Base-by-base conservation (phyloP, 1,140 invertebrate species). In the Papilio polyxenes region DNA sequence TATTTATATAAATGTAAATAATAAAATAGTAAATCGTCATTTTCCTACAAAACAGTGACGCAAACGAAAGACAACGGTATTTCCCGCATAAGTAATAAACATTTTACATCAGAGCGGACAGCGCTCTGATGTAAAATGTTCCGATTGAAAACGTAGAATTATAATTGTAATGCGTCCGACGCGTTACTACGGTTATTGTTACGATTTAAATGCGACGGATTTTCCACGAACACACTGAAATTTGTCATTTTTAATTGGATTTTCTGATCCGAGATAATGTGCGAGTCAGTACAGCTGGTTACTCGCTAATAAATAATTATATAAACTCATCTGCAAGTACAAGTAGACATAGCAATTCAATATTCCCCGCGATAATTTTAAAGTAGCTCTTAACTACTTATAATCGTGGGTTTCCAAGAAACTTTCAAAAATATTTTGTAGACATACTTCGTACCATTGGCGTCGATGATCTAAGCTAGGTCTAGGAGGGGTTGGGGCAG, bases 51-150 rank as follows among this genome's bases (percentile, higher is more conserved):
- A 76, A 80, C 44, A 69, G 6, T 87, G 86, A 87, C 86, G 86
- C 78, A 87, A 84, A 85, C 65, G 80, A 76, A 84, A 85, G 83
- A 75, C 74, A 77, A 74, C 83, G 86, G 86, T 84, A 84, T 82
- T 87, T 85, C 86, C 86, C 85, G 77, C 56, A 48, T 87, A 83
- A 78, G 20, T 76, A 84, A 84, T 83, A n/a, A n/a, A n/a, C n/a
- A n/a, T n/a, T n/a, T n/a, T n/a, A n/a, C n/a, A n/a, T n/a, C n/a
- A n/a, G n/a, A n/a, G n/a, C n/a, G n/a, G n/a, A n/a, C n/a, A n/a
- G n/a, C 79, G 80, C 85, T 85, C 84, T 83, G 82, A 85, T 83
- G 78, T 81, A 83, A 56, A 81, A 72, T 79, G 82, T 80, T 56
- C 6, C 75, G 62, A 80, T 65, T 49, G 59, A n/a, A 49, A 44